Percentiles rank a stretch among this genome's conserved stretches.
Conservation (phyloP, 2,888 invertebrate species). For the Oligia latruncula region DNA sequence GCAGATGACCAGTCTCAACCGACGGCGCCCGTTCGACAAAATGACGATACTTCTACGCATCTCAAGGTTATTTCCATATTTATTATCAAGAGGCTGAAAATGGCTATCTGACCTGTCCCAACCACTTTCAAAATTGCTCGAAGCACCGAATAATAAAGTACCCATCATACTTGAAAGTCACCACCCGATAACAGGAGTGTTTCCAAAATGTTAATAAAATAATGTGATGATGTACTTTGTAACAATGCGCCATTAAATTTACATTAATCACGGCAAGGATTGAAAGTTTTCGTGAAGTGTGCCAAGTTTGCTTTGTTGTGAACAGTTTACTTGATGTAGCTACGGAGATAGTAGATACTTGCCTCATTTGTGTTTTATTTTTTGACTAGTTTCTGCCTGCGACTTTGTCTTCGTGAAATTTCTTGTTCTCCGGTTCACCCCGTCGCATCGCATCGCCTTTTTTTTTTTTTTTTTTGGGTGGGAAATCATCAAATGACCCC, state of each 20-base stretch:
- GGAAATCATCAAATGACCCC: too few relatives aligned
- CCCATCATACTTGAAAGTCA: constrained; percentile 49
- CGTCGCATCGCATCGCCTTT: background rate
- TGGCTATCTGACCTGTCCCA: constrained; percentile 26
- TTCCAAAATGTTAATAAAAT: constrained; percentile 66
- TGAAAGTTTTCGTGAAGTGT: constrained; percentile 66
- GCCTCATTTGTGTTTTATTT: constrained; percentile 23
- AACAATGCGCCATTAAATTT: constrained; percentile 74
- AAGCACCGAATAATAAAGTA: constrained; percentile 18
- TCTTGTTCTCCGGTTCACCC: background rate
- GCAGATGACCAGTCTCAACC: too few relatives aligned
- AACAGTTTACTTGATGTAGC: constrained; percentile 47
- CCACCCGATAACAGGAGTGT: constrained; percentile 51
- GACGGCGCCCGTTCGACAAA: too few relatives aligned
- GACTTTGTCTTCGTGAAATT: background rate
- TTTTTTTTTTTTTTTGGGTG: too few relatives aligned
- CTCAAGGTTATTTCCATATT: background rate
- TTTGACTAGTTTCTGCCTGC: background rate
- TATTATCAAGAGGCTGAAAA: constrained; percentile 25
- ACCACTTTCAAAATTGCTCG: constrained; percentile 40
- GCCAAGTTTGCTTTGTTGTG: constrained; percentile 60
- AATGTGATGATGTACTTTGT: constrained; percentile 61
- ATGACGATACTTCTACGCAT: background rate
- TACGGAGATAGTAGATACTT: constrained; percentile 26
- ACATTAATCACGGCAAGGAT: constrained; percentile 73